Evolutionary conservation across 35 echinoderm and acorn worm genomes (phyloP).

Genomic region (Amphiura filiformis): DNA sequence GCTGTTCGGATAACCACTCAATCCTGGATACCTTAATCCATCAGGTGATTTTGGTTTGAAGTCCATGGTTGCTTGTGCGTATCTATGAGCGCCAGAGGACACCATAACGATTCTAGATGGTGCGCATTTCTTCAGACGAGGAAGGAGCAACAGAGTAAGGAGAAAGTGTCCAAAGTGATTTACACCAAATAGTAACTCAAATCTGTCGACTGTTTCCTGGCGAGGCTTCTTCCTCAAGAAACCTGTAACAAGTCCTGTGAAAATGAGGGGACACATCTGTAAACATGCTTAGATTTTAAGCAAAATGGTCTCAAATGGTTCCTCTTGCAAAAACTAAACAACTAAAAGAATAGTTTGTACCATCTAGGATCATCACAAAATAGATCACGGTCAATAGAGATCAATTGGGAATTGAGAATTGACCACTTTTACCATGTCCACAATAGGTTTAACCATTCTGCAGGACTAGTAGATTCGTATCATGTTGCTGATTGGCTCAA

Average conservation of each 20-base stretch:
- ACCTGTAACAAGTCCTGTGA: background rate
- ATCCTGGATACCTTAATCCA: conserved; percentile 24
- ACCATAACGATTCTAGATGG: background rate
- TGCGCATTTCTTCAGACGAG: background rate
- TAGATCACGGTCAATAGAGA: too few species aligned
- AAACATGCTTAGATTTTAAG: too few species aligned
- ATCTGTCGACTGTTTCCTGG: background rate
- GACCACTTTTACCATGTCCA: too few species aligned
- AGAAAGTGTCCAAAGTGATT: background rate
- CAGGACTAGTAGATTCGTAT: too few species aligned
- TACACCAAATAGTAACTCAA: background rate
- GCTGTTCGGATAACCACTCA: conserved; percentile 48
- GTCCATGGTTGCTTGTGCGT: background rate
- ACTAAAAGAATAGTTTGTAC: too few species aligned
- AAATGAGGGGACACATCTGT: too few species aligned
- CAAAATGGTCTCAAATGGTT: too few species aligned
- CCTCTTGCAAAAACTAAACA: too few species aligned
- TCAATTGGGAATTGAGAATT: too few species aligned
- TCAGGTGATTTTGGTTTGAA: background rate
- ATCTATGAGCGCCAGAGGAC: background rate
- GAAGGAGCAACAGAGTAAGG: background rate
- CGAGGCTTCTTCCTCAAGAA: background rate
- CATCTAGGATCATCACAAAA: too few species aligned
- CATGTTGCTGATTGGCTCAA: too few species aligned
- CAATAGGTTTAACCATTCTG: too few species aligned